phyloP scores from a whole-genome alignment of 2,888 invertebrate genomes.

The Orthosia gothica region DNA sequence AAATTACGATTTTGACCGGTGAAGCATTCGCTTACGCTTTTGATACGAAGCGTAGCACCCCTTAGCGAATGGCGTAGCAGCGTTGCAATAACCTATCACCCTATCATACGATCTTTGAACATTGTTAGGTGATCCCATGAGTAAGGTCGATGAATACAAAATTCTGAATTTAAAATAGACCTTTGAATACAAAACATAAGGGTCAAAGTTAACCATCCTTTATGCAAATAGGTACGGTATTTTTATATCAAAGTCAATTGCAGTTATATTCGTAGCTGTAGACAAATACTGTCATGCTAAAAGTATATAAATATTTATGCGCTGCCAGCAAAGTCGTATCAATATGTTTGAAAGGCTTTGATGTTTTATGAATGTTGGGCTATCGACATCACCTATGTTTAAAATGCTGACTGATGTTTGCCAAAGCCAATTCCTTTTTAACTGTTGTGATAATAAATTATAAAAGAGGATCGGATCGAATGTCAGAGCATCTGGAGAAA shows the following conservation, averaged over 20 bases:
- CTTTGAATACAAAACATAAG: background rate
- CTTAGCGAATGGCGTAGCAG: constrained; percentile 21
- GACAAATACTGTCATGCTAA: constrained; percentile 43
- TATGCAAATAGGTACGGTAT: constrained; percentile 8
- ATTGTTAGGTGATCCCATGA: constrained; percentile 19
- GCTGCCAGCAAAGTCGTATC: constrained; percentile 37
- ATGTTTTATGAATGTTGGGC: constrained; percentile 56
- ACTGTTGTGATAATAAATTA: background rate
- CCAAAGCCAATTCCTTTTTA: background rate
- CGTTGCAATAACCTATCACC: constrained; percentile 31
- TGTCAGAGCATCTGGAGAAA: too few relatives aligned
- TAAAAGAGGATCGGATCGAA: too few relatives aligned
- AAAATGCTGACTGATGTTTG: background rate
- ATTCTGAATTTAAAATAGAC: constrained; percentile 20
- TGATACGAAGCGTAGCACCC: constrained; percentile 42
- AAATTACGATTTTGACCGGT: background rate
- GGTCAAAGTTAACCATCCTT: constrained; percentile 4
- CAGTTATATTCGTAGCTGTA: constrained; percentile 30
- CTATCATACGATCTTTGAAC: constrained; percentile 22
- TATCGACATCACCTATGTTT: constrained; percentile 8
- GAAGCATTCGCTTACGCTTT: constrained; percentile 32
- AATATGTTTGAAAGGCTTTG: constrained; percentile 55
- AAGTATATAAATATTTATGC: constrained; percentile 59
- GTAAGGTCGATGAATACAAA: constrained; percentile 39
- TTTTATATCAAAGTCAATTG: constrained; percentile 18